phyloP scores from a whole-genome alignment of 2,888 invertebrate genomes.

The Trissonchulus sp. region DNA sequence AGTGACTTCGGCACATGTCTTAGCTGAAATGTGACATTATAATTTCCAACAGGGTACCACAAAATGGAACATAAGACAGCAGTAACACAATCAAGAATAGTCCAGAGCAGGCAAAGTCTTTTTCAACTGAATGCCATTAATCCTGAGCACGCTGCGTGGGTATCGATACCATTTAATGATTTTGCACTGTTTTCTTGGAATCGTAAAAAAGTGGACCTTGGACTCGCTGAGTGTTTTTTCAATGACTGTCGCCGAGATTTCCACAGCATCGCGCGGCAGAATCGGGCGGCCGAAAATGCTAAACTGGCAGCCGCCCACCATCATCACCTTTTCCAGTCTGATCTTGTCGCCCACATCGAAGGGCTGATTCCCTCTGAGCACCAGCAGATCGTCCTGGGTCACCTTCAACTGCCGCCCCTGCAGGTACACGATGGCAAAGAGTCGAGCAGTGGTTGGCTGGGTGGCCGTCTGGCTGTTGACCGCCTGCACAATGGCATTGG shows the following conservation, averaged over 20 bases:
- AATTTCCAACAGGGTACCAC: too few species aligned
- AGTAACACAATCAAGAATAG: too few species aligned
- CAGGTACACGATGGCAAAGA: slow-evolving; percentile 75
- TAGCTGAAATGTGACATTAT: too few species aligned
- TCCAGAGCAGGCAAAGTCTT: background rate
- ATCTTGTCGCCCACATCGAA: slow-evolving; percentile 72
- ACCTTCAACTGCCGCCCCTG: slow-evolving; percentile 77
- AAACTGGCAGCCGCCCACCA: background rate
- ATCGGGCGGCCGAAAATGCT: slow-evolving; percentile 4
- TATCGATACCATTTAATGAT: background rate
- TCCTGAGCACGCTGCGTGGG: background rate
- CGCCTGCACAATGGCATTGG: too few species aligned
- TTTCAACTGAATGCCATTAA: background rate
- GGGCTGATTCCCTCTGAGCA: slow-evolving; percentile 73
- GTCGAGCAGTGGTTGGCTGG: too few species aligned
- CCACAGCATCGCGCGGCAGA: slow-evolving; percentile 61
- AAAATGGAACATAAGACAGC: too few species aligned
- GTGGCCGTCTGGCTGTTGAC: too few species aligned
- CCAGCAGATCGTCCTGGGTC: slow-evolving; percentile 73
- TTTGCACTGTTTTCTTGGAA: slow-evolving; percentile 37
- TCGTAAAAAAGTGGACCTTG: slow-evolving; percentile 63
- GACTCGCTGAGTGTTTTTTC: slow-evolving; percentile 76
- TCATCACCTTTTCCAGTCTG: slow-evolving; percentile 67
- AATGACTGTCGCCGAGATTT: slow-evolving; percentile 71
- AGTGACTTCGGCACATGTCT: too few species aligned